Evolutionary conservation across 2,888 invertebrate species (phyloP).

Genomic region (Pandemis corylana): DNA sequence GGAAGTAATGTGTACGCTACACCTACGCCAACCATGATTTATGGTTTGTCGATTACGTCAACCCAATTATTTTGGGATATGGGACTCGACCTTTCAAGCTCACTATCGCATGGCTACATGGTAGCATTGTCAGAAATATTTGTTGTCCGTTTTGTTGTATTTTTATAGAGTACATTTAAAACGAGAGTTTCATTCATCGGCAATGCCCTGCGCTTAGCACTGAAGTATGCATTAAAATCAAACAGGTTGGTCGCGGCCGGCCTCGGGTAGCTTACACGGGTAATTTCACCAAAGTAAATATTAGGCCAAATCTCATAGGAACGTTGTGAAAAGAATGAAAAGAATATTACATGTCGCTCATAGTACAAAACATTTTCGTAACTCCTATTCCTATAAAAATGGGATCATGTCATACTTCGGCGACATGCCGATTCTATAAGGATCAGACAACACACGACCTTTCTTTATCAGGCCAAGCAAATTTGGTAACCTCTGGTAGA

Average conservation of each 20-base stretch:
- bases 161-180: slow-evolving; percentile 17
- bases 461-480: slow-evolving; percentile 82
- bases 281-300: slow-evolving; percentile 80
- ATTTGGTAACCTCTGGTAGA: slow-evolving; percentile 76
- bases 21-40: slow-evolving; percentile 33
- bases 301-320: slow-evolving; percentile 75
- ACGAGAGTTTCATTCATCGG: slow-evolving; percentile 40
- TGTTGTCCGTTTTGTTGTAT: neutral
- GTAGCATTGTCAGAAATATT: neutral
- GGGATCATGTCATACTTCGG: slow-evolving; percentile 73
- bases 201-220: slow-evolving; percentile 46
- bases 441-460: slow-evolving; percentile 77
- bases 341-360: slow-evolving; percentile 65
- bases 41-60: slow-evolving; percentile 31
- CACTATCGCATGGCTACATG: slow-evolving; percentile 8
- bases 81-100: slow-evolving; percentile 22
- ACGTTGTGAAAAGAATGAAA: slow-evolving; percentile 69
- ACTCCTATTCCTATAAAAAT: slow-evolving; percentile 63
- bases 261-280: slow-evolving; percentile 65
- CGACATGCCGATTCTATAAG: slow-evolving; percentile 73
- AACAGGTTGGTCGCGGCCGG: slow-evolving; percentile 73
- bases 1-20: slow-evolving; percentile 19
- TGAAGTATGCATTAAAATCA: slow-evolving; percentile 83
- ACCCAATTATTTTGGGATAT: slow-evolving; percentile 30
- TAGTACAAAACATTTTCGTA: slow-evolving; percentile 54